These are phyloP conservation scores for Stegodyphus dumicola DNA, from an alignment of 1,140 invertebrate species.

Conservation along the genomic window DNA sequence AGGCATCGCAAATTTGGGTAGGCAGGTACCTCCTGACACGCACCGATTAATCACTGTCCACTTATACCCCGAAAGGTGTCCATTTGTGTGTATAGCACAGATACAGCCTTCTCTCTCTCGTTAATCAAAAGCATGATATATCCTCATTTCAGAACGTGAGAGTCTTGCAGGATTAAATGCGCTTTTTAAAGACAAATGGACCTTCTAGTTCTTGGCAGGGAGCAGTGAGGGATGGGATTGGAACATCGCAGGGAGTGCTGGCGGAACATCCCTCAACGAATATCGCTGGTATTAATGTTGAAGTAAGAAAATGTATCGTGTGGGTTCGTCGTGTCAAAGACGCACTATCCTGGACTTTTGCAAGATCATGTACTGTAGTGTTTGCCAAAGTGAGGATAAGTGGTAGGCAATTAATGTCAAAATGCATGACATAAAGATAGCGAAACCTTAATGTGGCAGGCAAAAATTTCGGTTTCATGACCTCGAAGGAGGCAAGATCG, in stretches of 20 bases:
- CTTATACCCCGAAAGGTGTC: slow-evolving; percentile 40
- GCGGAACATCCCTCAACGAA: not conserved
- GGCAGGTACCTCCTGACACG: slow-evolving; percentile 22
- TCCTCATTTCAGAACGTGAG: slow-evolving; percentile 31
- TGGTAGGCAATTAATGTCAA: too few relatives aligned
- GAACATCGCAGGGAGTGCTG: slow-evolving; percentile 17
- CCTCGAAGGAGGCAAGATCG: too few relatives aligned
- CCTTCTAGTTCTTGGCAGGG: slow-evolving; percentile 1
- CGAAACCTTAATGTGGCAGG: too few relatives aligned
- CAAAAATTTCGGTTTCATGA: too few relatives aligned
- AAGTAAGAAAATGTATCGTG: not conserved
- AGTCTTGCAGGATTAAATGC: not conserved
- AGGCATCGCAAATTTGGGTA: slow-evolving; percentile 21
- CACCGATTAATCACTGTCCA: slow-evolving; percentile 41
- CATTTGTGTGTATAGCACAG: slow-evolving; percentile 50
- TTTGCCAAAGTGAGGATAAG: too few relatives aligned
- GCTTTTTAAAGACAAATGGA: slow-evolving; percentile 33
- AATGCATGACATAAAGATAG: too few relatives aligned
- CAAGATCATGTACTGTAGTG: not conserved
- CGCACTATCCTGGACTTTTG: not conserved
- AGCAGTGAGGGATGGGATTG: not conserved
- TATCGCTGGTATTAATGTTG: not conserved
- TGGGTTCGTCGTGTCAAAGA: not conserved
- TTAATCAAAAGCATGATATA: slow-evolving; percentile 47
- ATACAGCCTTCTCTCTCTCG: slow-evolving; percentile 9